Base-by-base conservation (phyloP, 64 coral and sea anemone genomes). In the Pocillopora verrucosa region DNA sequence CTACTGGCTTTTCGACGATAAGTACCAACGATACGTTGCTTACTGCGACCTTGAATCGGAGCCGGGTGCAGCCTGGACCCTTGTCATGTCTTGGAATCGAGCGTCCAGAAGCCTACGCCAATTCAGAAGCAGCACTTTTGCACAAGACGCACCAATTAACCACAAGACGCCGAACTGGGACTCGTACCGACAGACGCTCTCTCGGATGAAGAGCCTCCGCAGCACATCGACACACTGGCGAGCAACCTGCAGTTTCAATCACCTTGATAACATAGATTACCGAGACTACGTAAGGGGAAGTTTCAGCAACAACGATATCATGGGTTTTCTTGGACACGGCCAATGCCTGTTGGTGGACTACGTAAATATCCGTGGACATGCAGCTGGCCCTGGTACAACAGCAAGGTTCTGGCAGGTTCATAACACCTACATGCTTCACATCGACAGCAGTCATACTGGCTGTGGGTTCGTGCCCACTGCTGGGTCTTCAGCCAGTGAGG, bases 1-100 rank as follows among this genome's bases (percentile, higher is more conserved):
- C 9, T 77, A 77, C 19, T 77, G 36, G 75, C 75, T 58, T 11
- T 77, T 77, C 56, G 75, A 60, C 11, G 56, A 25, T 59, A 56
- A 60, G 1, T 10, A 60, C 5, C 19, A 79, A 24, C 56, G 77
- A 79, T 79, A 79, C 17, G 51, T 79, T 56, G 22, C 79, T 35
- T 90, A 83, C 78, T 83, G 89, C 35, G 89, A 90, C 37, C 57
- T 80, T 30, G 11, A 30, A 5, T 80, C 88, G 22, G 88, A 89
- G 38, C 64, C 64, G 30, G n/a, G 62, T 34, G 37, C 61, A 56
- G 88, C 88, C 11, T 89, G 88, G 88, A 89, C 88, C 3, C 61
- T 89, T 80, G 88, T 81, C 25, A 70, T 89, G 63, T 79, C 88
- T 30, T 78, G 67, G 75, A 70, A 34, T 10, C 75, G 75, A 6